Conservation (phyloP, 2,797 vertebrate species). For the Danionella dracula region DNA sequence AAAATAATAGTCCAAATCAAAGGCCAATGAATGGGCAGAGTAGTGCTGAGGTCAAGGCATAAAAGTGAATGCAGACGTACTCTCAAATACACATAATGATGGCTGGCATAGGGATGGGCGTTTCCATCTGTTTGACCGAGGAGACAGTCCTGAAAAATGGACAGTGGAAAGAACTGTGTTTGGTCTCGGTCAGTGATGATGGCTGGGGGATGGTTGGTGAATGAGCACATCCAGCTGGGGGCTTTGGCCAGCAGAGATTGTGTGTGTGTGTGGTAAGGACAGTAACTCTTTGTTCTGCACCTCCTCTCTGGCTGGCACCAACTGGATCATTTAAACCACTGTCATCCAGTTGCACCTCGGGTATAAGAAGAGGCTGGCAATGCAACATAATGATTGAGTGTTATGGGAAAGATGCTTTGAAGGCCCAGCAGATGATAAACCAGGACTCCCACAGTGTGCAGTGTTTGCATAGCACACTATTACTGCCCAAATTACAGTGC, state of each 20-base stretch:
- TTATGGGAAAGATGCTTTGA: conserved; percentile 23
- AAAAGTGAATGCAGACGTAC: conserved; percentile 10
- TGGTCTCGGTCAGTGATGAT: conserved; percentile 11
- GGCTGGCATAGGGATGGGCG: conserved; percentile 30
- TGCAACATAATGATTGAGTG: neutral
- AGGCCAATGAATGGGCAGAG: conserved; percentile 54
- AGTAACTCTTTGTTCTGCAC: conserved; percentile 71
- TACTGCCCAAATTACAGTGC: conserved; percentile 21
- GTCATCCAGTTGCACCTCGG: conserved; percentile 51
- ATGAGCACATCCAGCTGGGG: conserved; percentile 62
- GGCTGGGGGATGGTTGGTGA: conserved; percentile 37
- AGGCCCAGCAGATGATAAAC: conserved; percentile 13
- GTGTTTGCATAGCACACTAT: neutral
- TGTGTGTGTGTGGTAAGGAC: conserved; percentile 34
- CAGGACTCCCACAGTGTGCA: conserved; percentile 2
- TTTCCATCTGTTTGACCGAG: conserved; percentile 11
- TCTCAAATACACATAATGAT: conserved; percentile 17
- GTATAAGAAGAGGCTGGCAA: conserved; percentile 3
- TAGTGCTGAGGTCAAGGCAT: conserved; percentile 5
- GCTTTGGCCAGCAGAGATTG: conserved; percentile 65
- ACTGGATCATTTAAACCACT: conserved; percentile 60
- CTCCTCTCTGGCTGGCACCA: conserved; percentile 61
- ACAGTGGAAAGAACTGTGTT: conserved; percentile 13
- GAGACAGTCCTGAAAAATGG: conserved; percentile 14
- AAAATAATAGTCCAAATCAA: conserved; percentile 53